These are phyloP conservation scores for Ischnura elegans DNA, from an alignment of 2,888 invertebrate species.

Conservation along the genomic window DNA sequence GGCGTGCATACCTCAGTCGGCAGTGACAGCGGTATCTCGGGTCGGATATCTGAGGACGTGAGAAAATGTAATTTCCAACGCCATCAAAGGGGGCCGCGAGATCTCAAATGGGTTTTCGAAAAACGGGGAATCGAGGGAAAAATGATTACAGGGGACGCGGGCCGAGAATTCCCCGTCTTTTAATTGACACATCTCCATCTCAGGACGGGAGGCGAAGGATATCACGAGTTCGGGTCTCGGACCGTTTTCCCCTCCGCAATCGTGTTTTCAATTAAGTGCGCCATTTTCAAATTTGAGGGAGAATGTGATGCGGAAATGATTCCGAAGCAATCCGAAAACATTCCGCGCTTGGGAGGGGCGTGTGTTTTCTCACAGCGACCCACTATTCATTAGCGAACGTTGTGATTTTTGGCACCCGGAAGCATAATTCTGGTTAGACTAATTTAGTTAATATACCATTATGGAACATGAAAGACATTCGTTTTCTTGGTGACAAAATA, in stretches of 20 bases:
- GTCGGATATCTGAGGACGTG: neutral
- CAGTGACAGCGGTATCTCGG: neutral
- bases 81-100: neutral
- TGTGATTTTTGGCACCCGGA: too few relatives aligned
- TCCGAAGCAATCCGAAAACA: too few relatives aligned
- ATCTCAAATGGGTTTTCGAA: neutral
- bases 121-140: neutral
- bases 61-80: neutral
- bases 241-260: neutral
- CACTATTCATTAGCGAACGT: too few relatives aligned
- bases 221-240: neutral
- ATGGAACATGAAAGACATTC: too few relatives aligned
- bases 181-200: neutral
- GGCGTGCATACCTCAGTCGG: neutral
- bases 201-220: neutral
- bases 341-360: too few relatives aligned
- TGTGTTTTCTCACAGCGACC: too few relatives aligned
- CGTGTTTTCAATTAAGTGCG: neutral
- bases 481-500: too few relatives aligned
- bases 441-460: too few relatives aligned
- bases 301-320: neutral
- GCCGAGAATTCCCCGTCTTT: neutral
- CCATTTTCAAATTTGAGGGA: neutral
- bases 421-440: too few relatives aligned
- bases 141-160: neutral